Conservation (phyloP, 2,113 vertebrate genomes). For the Anarhynchus alexandrinus region DNA sequence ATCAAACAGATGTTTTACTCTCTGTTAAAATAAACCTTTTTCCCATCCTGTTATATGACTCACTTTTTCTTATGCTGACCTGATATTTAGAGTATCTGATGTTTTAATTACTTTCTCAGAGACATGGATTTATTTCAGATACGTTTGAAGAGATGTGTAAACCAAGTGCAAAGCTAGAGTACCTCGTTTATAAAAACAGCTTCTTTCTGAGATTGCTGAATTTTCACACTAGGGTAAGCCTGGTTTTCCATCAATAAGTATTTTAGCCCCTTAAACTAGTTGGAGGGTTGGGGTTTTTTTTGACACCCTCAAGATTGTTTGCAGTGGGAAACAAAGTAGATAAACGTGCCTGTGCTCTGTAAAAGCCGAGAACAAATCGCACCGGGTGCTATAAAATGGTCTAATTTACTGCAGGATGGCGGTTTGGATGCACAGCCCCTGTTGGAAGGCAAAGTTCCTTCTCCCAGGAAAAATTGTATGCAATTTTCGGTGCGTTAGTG, state of each 20-base stretch:
- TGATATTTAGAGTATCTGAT: not conserved
- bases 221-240: not conserved
- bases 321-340: not conserved
- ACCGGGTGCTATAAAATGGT: not conserved
- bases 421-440: not conserved
- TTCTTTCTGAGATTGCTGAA: not conserved
- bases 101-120: constrained; percentile 35
- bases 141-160: not conserved
- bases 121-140: not conserved
- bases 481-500: not conserved
- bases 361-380: constrained; percentile 3
- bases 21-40: constrained; percentile 15
- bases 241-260: not conserved
- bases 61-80: not conserved
- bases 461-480: not conserved
- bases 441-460: not conserved
- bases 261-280: not conserved
- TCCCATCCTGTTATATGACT: not conserved
- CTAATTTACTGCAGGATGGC: not conserved
- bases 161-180: not conserved
- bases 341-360: not conserved
- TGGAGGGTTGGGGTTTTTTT: not conserved
- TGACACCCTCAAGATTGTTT: not conserved
- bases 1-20: not conserved
- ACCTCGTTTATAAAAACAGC: not conserved